Percentiles rank a stretch among this genome's conserved stretches.
Conservation (phyloP, 2,797 vertebrate genomes). For the Paedocypris micromegethes region DNA sequence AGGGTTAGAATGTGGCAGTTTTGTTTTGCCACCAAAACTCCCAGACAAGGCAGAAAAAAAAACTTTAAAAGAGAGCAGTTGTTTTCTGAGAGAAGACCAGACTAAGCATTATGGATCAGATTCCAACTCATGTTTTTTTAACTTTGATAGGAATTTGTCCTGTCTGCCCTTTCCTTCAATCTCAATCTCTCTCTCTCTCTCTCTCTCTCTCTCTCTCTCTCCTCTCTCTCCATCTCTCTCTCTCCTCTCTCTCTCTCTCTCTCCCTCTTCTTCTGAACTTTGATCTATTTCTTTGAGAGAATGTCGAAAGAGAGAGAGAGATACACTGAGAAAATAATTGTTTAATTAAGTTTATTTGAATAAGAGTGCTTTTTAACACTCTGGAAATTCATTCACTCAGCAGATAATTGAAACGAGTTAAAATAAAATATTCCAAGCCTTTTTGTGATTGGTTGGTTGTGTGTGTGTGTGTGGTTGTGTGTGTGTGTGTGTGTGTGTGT, state of each 20-base stretch:
- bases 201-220: slow-evolving; percentile 6
- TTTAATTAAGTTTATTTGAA: too few relatives aligned
- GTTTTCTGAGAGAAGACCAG: slow-evolving; percentile 17
- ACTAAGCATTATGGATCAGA: slow-evolving; percentile 12
- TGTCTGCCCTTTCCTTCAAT: slow-evolving; percentile 16
- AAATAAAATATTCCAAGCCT: too few relatives aligned
- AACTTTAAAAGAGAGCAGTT: slow-evolving; percentile 1
- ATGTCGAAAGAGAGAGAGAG: too few relatives aligned
- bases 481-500: too few relatives aligned
- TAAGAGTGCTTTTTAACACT: too few relatives aligned
- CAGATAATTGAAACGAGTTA: too few relatives aligned
- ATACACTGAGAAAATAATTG: too few relatives aligned
- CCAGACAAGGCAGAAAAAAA: slow-evolving; percentile 16
- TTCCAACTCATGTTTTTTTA: slow-evolving; percentile 34
- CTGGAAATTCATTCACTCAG: too few relatives aligned
- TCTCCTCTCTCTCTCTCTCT: too few relatives aligned
- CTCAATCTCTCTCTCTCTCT: neutral
- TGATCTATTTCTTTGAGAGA: neutral
- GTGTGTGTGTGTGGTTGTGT: too few relatives aligned
- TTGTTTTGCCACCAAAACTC: slow-evolving; percentile 13
- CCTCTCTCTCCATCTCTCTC: neutral
- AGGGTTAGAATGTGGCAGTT: slow-evolving; percentile 6
- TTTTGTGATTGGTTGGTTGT: too few relatives aligned
- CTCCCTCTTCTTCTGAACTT: slow-evolving; percentile 29
- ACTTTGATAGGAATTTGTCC: slow-evolving; percentile 23